phyloP scores from a whole-genome alignment of 2,113 vertebrate species.

The Perca fluviatilis region DNA sequence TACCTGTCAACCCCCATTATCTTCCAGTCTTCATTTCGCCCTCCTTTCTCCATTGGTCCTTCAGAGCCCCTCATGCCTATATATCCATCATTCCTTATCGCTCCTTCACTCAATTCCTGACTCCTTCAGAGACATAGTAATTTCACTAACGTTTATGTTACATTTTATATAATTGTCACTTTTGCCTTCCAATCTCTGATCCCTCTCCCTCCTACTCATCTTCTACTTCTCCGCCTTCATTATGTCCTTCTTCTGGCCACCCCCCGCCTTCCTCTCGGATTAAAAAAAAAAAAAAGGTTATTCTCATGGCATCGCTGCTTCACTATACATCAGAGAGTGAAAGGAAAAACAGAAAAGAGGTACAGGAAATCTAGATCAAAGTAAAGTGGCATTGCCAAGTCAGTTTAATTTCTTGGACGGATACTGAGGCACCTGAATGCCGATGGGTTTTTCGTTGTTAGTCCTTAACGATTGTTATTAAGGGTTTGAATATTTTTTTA shows the following conservation, averaged over 20 bases:
- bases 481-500: neutral
- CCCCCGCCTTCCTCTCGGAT: neutral
- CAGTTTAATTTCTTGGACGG: neutral
- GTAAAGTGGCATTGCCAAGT: neutral
- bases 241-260: neutral
- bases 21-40: constrained; percentile 23
- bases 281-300: constrained; percentile 31
- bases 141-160: neutral
- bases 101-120: neutral
- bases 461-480: neutral
- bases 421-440: constrained; percentile 2
- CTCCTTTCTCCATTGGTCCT: constrained; percentile 5
- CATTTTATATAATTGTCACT: neutral
- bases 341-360: constrained; percentile 25
- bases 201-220: neutral
- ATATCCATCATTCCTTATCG: neutral
- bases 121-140: neutral
- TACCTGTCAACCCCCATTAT: constrained; percentile 35
- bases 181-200: neutral
- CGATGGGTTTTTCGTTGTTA: neutral
- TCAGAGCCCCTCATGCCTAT: neutral
- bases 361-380: neutral
- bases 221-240: neutral
- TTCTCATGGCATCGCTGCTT: constrained; percentile 3
- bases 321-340: neutral